A percentile compares a stretch with the other conserved stretches of the same genome.
Evolutionary conservation across 2,888 invertebrate genomes (phyloP).

Genomic region (Aplocera efformata): DNA sequence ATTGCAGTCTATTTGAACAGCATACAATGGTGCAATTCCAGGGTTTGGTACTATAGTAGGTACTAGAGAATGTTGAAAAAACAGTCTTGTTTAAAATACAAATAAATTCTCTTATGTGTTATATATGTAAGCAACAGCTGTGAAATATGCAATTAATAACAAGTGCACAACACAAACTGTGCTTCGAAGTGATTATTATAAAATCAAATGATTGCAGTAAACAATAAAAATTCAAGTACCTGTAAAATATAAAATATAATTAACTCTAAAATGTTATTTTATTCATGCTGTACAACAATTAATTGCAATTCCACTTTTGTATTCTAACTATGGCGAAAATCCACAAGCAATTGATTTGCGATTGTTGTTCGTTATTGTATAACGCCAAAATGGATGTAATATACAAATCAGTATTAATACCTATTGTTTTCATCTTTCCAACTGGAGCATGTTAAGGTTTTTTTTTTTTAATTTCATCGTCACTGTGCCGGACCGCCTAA

Average conservation of each 20-base stretch:
- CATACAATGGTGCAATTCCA: too few species aligned
- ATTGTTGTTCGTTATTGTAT: too few species aligned
- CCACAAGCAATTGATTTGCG: too few species aligned
- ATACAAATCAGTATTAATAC: too few species aligned
- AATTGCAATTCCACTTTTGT: conserved; percentile 18
- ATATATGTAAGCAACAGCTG: conserved; percentile 34
- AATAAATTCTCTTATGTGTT: conserved; percentile 6
- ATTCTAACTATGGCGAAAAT: neutral
- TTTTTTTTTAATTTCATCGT: too few species aligned
- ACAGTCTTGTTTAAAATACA: conserved; percentile 2
- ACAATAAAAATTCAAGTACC: conserved; percentile 10
- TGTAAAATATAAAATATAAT: conserved; percentile 9
- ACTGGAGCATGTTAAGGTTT: too few species aligned
- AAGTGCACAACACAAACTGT: conserved; percentile 44
- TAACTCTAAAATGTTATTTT: conserved; percentile 14
- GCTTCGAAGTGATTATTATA: conserved; percentile 31
- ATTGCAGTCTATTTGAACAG: too few species aligned
- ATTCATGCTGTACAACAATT: conserved; percentile 13
- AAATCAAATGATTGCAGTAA: conserved; percentile 27
- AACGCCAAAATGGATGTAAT: too few species aligned
- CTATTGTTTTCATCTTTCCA: too few species aligned
- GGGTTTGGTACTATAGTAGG: too few species aligned
- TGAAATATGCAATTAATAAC: conserved; percentile 47
- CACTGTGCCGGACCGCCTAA: too few species aligned
- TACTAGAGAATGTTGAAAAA: neutral